These are phyloP conservation scores for Pterocles gutturalis DNA, from an alignment of 2,113 vertebrate species.

Conservation along the genomic window DNA sequence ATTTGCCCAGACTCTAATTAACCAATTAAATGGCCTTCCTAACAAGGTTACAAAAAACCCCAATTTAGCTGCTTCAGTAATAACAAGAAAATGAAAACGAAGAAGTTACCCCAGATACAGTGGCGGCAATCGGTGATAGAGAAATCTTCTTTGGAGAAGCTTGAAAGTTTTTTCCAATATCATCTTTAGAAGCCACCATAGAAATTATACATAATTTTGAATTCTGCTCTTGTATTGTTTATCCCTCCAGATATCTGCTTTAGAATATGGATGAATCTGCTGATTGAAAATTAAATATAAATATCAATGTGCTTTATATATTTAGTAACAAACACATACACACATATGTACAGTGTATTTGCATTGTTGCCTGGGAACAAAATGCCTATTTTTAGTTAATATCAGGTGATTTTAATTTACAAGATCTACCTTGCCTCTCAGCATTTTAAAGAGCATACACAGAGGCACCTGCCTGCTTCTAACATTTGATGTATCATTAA, in stretches of 20 bases:
- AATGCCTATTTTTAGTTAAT: constrained; percentile 52
- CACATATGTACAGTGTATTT: background rate
- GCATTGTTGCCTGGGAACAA: constrained; percentile 3
- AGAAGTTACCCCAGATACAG: background rate
- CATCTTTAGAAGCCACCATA: constrained; percentile 23
- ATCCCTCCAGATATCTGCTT: constrained; percentile 60
- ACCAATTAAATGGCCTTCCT: constrained; percentile 9
- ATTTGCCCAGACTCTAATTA: constrained; percentile 11
- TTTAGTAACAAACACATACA: constrained; percentile 28
- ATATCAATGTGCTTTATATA: constrained; percentile 50
- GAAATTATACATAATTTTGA: constrained; percentile 39
- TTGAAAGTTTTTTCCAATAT: background rate
- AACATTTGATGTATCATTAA: constrained; percentile 80
- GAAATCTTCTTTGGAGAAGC: constrained; percentile 3
- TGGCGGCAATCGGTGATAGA: background rate
- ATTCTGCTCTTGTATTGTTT: constrained; percentile 52
- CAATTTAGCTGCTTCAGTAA: background rate
- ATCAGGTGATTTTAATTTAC: constrained; percentile 40
- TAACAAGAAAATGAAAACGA: constrained; percentile 7
- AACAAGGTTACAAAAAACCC: background rate
- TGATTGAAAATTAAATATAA: constrained; percentile 66
- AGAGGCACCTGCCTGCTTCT: constrained; percentile 59
- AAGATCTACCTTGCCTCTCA: background rate
- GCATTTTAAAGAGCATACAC: constrained; percentile 41
- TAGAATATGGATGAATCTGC: constrained; percentile 47